Conservation (phyloP, 2,113 vertebrate genomes). For the Phalacrocorax carbo region DNA sequence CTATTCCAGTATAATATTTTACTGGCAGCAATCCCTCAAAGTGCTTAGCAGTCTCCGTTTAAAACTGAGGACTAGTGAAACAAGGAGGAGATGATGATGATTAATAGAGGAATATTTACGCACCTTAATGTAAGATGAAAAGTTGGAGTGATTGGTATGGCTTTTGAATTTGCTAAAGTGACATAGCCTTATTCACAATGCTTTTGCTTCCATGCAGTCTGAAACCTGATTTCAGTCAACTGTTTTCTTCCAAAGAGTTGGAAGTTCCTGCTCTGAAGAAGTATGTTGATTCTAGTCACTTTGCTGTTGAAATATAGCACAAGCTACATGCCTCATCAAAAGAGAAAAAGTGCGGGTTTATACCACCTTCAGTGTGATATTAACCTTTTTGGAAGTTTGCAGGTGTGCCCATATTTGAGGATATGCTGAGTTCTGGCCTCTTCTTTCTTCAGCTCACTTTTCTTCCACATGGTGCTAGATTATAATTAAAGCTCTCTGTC, state of each 20-base stretch:
- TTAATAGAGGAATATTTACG: neutral
- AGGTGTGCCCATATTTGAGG: accelerated
- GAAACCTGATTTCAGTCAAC: neutral
- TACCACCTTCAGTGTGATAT: neutral
- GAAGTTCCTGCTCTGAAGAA: neutral
- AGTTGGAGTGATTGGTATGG: neutral
- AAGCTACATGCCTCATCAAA: neutral
- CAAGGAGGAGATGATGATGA: neutral
- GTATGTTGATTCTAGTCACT: neutral
- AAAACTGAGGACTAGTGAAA: neutral
- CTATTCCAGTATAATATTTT: neutral
- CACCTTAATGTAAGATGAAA: neutral
- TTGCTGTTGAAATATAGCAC: neutral
- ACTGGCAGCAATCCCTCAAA: neutral
- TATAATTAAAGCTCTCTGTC: neutral
- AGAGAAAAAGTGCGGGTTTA: neutral
- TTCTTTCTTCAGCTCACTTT: neutral
- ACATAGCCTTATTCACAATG: neutral
- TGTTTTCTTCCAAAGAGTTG: neutral
- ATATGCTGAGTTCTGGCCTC: neutral
- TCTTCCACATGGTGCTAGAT: neutral
- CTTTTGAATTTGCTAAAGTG: neutral
- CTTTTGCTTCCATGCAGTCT: neutral
- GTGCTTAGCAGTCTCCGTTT: neutral
- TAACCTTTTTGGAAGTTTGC: neutral